Percentiles rank a stretch among this genome's conserved stretches.
Conservation (phyloP, 2,113 vertebrate genomes). For the Ahaetulla prasina region DNA sequence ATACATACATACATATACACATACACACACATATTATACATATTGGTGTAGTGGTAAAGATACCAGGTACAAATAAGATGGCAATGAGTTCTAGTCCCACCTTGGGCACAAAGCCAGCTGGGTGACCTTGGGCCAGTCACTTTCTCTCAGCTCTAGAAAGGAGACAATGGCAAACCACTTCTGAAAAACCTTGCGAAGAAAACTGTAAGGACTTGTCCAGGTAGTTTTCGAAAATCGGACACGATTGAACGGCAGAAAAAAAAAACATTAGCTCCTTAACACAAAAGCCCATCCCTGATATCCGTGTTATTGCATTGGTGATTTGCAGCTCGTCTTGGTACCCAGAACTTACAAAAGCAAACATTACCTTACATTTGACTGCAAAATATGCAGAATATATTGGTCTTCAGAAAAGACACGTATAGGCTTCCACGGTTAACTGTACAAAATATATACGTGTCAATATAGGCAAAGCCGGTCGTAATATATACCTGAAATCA, state of each 20-base stretch:
- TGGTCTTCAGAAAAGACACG: not conserved
- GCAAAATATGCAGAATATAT: not conserved
- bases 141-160: not conserved
- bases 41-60: not conserved
- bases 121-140: not conserved
- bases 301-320: not conserved
- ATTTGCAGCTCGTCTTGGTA: not conserved
- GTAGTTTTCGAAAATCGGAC: not conserved
- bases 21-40: too few species aligned
- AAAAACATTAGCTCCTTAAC: not conserved
- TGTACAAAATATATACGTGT: not conserved
- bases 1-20: too few species aligned
- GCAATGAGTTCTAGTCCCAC: not conserved
- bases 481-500: not conserved
- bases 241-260: not conserved
- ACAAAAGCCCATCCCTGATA: not conserved
- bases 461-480: not conserved
- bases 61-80: not conserved
- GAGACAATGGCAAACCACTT: not conserved
- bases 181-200: not conserved
- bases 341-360: not conserved
- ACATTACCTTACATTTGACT: not conserved
- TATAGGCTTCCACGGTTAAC: not conserved
- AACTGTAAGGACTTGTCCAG: not conserved
- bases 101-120: not conserved